A percentile compares a stretch with the other conserved stretches of the same genome.
Evolutionary conservation across 2,888 invertebrate species (phyloP).

Genomic region (Clepsis dumicolana): DNA sequence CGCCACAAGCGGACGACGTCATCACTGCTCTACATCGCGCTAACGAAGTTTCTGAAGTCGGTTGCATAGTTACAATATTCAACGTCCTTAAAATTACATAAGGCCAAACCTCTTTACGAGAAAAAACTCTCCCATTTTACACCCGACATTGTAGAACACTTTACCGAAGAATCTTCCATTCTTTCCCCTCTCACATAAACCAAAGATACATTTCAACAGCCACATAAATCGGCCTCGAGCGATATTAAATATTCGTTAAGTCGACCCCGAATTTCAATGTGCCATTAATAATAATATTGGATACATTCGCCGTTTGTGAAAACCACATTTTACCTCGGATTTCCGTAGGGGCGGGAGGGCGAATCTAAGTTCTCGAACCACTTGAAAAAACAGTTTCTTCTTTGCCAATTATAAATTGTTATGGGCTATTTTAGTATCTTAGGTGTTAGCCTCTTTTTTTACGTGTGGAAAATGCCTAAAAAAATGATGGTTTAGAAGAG

Average conservation of each 20-base stretch:
- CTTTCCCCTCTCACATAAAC: slow-evolving; percentile 51
- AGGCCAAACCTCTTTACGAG: not conserved
- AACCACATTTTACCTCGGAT: slow-evolving; percentile 46
- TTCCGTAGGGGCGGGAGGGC: not conserved
- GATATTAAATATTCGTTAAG: slow-evolving; percentile 84
- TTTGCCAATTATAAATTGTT: no score
- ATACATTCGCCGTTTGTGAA: slow-evolving; percentile 60
- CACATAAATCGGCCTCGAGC: slow-evolving; percentile 67
- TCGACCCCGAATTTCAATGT: slow-evolving; percentile 63
- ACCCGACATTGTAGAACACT: slow-evolving; percentile 9
- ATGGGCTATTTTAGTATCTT: no score
- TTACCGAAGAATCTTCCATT: slow-evolving; percentile 28
- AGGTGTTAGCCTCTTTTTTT: no score
- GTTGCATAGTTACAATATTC: no score
- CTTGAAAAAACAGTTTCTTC: no score
- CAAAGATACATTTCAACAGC: slow-evolving; percentile 60
- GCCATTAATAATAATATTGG: slow-evolving; percentile 79
- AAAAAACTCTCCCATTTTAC: not conserved
- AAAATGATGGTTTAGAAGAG: no score
- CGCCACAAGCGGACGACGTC: no score
- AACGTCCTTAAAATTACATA: no score
- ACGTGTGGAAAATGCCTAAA: no score
- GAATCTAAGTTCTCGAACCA: not conserved
- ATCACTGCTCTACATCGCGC: no score
- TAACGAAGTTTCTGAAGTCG: no score